A percentile compares a stretch with the other conserved stretches of the same genome.
Evolutionary conservation across 2,888 invertebrate species (phyloP).

Genomic region (Ormyrus labotus): DNA sequence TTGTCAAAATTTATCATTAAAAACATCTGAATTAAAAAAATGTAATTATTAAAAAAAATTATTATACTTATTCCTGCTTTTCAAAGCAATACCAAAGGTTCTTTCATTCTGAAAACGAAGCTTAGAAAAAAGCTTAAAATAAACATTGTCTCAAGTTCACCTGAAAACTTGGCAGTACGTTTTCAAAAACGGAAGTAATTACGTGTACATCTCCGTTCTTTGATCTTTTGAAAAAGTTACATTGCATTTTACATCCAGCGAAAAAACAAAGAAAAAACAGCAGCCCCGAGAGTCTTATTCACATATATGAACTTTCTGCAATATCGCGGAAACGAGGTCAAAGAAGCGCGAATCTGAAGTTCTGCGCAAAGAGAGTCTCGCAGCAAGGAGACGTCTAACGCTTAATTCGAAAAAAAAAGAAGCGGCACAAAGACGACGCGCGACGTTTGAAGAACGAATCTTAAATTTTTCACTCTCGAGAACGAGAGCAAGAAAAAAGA

Average conservation of each 20-base stretch:
- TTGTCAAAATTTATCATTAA: too few species aligned
- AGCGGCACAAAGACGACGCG: background rate
- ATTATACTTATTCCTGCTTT: too few species aligned
- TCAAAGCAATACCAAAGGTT: too few species aligned
- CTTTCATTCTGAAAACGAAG: background rate
- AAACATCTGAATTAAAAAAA: too few species aligned
- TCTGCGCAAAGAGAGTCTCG: slow-evolving; percentile 38
- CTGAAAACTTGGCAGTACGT: background rate
- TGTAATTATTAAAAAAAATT: too few species aligned
- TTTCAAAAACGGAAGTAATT: background rate
- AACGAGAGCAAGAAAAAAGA: background rate
- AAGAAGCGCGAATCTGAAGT: slow-evolving; percentile 28
- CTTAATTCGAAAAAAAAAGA: slow-evolving; percentile 21
- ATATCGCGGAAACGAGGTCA: slow-evolving; percentile 30
- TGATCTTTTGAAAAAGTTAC: slow-evolving; percentile 24
- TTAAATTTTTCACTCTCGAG: slow-evolving; percentile 28
- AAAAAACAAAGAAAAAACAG: background rate
- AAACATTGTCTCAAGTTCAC: background rate
- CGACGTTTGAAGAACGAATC: slow-evolving; percentile 37
- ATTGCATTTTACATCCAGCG: slow-evolving; percentile 6
- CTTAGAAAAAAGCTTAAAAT: background rate
- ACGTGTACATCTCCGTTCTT: background rate
- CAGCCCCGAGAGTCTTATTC: background rate
- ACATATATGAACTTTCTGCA: background rate
- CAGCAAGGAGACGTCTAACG: background rate